phyloP scores from a whole-genome alignment of 2,797 vertebrate genomes.

The Aulostomus chinensis region DNA sequence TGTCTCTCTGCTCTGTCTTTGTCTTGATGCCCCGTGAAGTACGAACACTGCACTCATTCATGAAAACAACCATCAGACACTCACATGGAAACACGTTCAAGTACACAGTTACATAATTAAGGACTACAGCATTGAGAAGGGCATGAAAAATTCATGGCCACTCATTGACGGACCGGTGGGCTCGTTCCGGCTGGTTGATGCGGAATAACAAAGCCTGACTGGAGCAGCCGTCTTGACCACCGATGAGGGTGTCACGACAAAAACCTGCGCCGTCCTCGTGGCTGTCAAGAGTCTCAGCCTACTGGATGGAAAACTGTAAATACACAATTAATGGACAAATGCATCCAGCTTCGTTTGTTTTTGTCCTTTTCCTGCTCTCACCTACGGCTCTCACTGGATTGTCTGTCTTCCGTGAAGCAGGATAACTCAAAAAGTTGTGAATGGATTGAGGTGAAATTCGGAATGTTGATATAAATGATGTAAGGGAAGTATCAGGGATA shows the following conservation, averaged over 20 bases:
- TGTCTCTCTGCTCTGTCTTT: constrained; percentile 1
- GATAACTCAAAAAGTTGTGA: too few relatives aligned
- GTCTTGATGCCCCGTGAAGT: constrained; percentile 19
- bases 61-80: constrained; percentile 42
- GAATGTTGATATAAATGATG: too few relatives aligned
- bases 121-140: constrained; percentile 12
- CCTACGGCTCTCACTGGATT: too few relatives aligned
- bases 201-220: constrained; percentile 32
- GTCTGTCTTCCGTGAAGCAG: too few relatives aligned
- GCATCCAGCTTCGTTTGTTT: too few relatives aligned
- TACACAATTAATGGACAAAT: too few relatives aligned
- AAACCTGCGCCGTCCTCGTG: constrained; percentile 15
- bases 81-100: constrained; percentile 55
- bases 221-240: constrained; percentile 38
- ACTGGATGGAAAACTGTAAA: constrained; percentile 4
- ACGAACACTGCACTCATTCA: constrained; percentile 60
- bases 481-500: too few relatives aligned
- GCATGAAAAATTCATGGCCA: constrained; percentile 56
- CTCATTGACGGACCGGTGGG: constrained; percentile 28
- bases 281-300: constrained; percentile 15
- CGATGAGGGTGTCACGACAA: constrained; percentile 31
- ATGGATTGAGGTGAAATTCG: too few relatives aligned
- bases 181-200: constrained; percentile 33
- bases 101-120: constrained; percentile 51
- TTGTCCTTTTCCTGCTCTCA: too few relatives aligned